A percentile compares a stretch with the other conserved stretches of the same genome.
Conservation (phyloP, 2,888 invertebrate genomes). For the Choreutis nemorana region DNA sequence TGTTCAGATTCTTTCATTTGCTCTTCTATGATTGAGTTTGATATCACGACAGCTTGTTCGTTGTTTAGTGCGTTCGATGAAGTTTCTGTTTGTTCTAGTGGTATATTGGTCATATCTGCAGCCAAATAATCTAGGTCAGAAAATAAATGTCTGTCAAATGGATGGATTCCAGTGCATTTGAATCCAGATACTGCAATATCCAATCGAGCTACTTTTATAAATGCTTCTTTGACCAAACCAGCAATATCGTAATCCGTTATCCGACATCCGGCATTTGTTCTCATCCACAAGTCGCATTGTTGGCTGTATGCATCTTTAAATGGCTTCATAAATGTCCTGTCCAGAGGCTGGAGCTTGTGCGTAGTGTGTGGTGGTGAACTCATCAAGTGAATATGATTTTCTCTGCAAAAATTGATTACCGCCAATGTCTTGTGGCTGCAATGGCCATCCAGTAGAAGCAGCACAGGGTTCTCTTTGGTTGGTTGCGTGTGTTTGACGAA, state of each 20-base stretch:
- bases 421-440: conserved; percentile 13
- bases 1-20: not conserved
- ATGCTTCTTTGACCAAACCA: conserved; percentile 8
- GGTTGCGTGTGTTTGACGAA: conserved; percentile 7
- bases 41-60: conserved; percentile 3
- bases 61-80: conserved; percentile 2
- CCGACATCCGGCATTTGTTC: conserved; percentile 12
- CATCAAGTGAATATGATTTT: conserved; percentile 12
- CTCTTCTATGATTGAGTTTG: conserved; percentile 2
- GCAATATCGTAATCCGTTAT: conserved; percentile 14
- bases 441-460: conserved; percentile 15
- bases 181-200: conserved; percentile 11
- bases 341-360: conserved; percentile 16
- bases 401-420: conserved; percentile 13
- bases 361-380: conserved; percentile 15
- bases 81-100: conserved; percentile 1
- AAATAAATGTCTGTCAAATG: conserved; percentile 12
- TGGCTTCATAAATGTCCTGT: conserved; percentile 15
- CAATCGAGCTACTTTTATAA: conserved; percentile 7
- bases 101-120: conserved; percentile 3
- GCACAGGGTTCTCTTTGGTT: conserved; percentile 11
- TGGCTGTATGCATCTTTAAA: conserved; percentile 14
- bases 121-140: conserved; percentile 6
- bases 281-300: conserved; percentile 12
- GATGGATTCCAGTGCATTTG: conserved; percentile 13